phyloP scores from a whole-genome alignment of 2,113 vertebrate species.

The Ramphastos sulfuratus region DNA sequence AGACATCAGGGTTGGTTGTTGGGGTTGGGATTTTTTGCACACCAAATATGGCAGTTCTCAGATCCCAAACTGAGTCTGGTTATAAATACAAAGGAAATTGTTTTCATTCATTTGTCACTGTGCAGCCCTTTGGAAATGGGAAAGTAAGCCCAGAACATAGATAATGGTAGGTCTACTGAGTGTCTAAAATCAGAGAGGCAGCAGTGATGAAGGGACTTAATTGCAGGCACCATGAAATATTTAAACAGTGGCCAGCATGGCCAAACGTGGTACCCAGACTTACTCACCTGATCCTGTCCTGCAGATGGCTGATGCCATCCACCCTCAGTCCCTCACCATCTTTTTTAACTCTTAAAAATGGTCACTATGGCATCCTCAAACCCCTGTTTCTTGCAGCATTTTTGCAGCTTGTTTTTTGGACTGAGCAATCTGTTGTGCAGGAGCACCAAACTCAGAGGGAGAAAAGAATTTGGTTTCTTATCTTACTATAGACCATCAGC shows the following conservation, averaged over 20 bases:
- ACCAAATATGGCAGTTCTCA: constrained; percentile 26
- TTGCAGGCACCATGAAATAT: not conserved
- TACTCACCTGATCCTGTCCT: not conserved
- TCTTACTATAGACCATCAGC: not conserved
- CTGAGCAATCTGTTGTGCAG: not conserved
- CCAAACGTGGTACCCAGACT: not conserved
- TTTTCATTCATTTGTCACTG: not conserved
- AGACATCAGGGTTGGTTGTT: not conserved
- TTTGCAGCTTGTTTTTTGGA: not conserved
- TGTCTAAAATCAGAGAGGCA: not conserved
- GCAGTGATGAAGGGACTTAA: not conserved
- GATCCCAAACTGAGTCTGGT: not conserved
- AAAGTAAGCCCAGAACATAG: not conserved
- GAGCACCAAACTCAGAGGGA: not conserved
- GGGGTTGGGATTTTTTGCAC: not conserved
- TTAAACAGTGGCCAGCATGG: not conserved
- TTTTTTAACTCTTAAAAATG: not conserved
- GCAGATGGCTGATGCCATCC: not conserved
- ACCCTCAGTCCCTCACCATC: rapidly evolving
- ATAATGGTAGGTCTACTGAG: not conserved
- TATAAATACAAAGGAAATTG: not conserved
- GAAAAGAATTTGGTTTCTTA: not conserved
- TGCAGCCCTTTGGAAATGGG: not conserved
- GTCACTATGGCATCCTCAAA: not conserved
- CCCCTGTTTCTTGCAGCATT: not conserved